phyloP scores from a whole-genome alignment of 2,888 invertebrate genomes.

The Dynastes hyllus region DNA sequence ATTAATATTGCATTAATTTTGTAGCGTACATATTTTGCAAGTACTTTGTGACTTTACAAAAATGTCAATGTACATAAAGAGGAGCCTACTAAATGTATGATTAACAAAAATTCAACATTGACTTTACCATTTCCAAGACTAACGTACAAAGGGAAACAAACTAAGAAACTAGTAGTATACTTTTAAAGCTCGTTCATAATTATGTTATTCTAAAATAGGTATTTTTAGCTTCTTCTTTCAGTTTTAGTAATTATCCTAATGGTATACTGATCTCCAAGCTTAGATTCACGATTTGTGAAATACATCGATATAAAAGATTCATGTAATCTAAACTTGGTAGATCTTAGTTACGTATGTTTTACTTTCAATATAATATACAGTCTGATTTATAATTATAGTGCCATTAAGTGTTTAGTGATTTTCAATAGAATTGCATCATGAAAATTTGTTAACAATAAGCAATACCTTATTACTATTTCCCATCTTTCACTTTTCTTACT shows the following conservation, averaged over 20 bases:
- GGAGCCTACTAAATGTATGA: slow-evolving; percentile 6
- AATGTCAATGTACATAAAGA: neutral
- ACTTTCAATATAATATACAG: neutral
- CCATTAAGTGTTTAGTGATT: no score
- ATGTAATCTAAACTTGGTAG: slow-evolving; percentile 24
- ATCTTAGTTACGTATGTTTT: neutral
- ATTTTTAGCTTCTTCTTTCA: slow-evolving; percentile 43
- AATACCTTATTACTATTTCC: no score
- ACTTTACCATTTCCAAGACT: slow-evolving; percentile 5
- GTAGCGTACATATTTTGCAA: no score
- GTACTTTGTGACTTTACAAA: no score
- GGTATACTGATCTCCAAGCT: slow-evolving; percentile 11
- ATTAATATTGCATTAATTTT: no score
- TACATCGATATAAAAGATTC: neutral
- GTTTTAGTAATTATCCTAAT: slow-evolving; percentile 9
- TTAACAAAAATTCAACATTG: neutral
- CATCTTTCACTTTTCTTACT: no score
- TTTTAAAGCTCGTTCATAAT: neutral
- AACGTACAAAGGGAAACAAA: slow-evolving; percentile 23
- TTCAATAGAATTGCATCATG: no score
- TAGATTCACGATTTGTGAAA: slow-evolving; percentile 15
- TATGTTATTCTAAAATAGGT: slow-evolving; percentile 18
- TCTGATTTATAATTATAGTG: neutral
- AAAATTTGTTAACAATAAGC: no score
- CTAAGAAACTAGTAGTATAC: slow-evolving; percentile 19